Evolutionary conservation across 2,797 vertebrate species (phyloP).

Genomic region (Channa striata): DNA sequence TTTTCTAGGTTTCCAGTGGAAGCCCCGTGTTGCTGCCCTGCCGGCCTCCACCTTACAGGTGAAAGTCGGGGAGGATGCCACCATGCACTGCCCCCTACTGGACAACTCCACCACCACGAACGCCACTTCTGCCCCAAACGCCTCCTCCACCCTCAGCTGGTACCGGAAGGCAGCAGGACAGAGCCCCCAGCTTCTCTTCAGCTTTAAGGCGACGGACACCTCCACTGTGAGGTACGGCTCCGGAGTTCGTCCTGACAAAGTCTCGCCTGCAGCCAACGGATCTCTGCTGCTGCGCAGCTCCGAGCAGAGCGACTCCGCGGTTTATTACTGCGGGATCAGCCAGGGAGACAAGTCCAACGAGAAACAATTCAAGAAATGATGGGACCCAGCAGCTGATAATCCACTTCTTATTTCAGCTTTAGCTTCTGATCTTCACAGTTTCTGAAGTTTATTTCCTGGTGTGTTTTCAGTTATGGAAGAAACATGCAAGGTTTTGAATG

Average conservation of each 20-base stretch:
- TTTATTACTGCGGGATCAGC: slow-evolving; percentile 65
- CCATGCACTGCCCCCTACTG: slow-evolving; percentile 66
- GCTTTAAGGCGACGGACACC: not conserved
- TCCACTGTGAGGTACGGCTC: not conserved
- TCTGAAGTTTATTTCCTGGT: no score
- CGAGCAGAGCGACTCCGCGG: slow-evolving; percentile 21
- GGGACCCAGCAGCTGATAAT: no score
- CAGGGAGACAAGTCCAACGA: not conserved
- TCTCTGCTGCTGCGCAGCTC: slow-evolving; percentile 50
- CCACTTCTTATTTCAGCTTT: no score
- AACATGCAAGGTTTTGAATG: no score
- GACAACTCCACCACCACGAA: not conserved
- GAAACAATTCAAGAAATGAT: not conserved
- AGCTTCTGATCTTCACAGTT: no score
- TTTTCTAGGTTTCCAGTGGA: slow-evolving; percentile 17
- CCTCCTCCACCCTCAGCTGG: slow-evolving; percentile 53
- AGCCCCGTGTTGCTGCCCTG: not conserved
- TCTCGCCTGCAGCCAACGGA: slow-evolving; percentile 3
- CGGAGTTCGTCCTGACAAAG: not conserved
- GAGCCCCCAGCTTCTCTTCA: slow-evolving; percentile 46
- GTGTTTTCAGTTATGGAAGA: no score
- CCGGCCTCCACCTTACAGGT: slow-evolving; percentile 9
- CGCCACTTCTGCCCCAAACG: fast-evolving
- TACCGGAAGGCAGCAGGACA: slow-evolving; percentile 45
- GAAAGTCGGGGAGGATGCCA: slow-evolving; percentile 28